A percentile compares a stretch with the other conserved stretches of the same genome.
Conservation (phyloP, 2,888 invertebrate genomes). For the Cataglyphis altisquamis region DNA sequence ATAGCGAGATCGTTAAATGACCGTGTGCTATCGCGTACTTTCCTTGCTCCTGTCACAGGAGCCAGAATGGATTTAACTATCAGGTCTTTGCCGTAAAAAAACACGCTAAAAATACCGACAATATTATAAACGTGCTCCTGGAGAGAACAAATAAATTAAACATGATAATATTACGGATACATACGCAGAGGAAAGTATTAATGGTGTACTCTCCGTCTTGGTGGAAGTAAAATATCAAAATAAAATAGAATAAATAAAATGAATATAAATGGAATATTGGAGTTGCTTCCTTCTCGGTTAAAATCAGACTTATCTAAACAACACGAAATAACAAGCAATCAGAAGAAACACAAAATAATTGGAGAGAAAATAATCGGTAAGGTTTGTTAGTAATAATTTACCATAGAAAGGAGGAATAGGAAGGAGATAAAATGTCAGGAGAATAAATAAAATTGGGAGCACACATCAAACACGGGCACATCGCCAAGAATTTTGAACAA, state of each 20-base stretch:
- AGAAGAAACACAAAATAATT: conserved; percentile 52
- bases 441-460: conserved; percentile 65
- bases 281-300: conserved; percentile 53
- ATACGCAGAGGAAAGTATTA: conserved; percentile 37
- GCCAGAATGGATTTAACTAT: conserved; percentile 15
- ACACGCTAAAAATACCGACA: conserved; percentile 24
- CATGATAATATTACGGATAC: conserved; percentile 20
- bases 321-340: conserved; percentile 76
- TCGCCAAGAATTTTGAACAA: conserved; percentile 80
- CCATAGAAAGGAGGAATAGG: conserved; percentile 17
- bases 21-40: conserved; percentile 17
- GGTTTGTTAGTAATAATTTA: conserved; percentile 37
- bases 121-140: conserved; percentile 24
- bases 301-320: conserved; percentile 75
- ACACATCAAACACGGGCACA: conserved; percentile 81
- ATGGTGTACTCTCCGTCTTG: conserved; percentile 55
- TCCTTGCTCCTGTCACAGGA: neutral
- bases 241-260: conserved; percentile 30
- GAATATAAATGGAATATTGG: conserved; percentile 44
- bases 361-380: conserved; percentile 40
- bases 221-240: conserved; percentile 56
- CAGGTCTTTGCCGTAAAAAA: conserved; percentile 2
- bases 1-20: conserved; percentile 22
- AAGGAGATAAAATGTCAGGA: conserved; percentile 35
- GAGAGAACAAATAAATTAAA: conserved; percentile 44